Evolutionary conservation across 2,113 vertebrate species (phyloP).

Genomic region (Nothocercus nigrocapillus): DNA sequence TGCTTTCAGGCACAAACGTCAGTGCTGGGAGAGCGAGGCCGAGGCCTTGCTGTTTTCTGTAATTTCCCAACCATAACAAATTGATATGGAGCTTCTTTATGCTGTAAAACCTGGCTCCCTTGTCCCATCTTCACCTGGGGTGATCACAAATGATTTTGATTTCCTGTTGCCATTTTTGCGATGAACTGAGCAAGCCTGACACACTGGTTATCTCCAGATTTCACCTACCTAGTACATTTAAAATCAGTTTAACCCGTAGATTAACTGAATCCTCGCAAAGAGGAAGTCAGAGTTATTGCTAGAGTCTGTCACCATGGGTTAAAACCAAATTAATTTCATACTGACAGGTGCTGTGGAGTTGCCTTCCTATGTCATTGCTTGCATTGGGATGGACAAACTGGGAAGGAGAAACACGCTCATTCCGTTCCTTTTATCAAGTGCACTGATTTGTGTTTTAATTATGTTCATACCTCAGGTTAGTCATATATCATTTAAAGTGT

Average conservation of each 20-base stretch:
- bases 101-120: background rate
- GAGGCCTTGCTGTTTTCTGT: background rate
- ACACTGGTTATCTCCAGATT: background rate
- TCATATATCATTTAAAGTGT: background rate
- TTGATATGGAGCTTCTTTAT: background rate
- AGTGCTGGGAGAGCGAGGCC: background rate
- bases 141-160: background rate
- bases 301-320: background rate
- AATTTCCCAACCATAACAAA: background rate
- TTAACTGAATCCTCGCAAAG: background rate
- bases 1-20: background rate
- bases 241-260: background rate
- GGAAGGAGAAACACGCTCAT: slow-evolving; percentile 88
- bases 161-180: background rate
- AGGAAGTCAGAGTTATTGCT: slow-evolving; percentile 14
- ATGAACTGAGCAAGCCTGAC: background rate
- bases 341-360: slow-evolving; percentile 89
- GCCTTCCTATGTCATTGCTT: slow-evolving; percentile 87
- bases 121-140: background rate
- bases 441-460: slow-evolving; percentile 82
- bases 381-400: slow-evolving; percentile 86
- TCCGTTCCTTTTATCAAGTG: slow-evolving; percentile 84
- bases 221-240: background rate
- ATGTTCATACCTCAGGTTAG: slow-evolving; percentile 87
- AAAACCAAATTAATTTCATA: slow-evolving; percentile 28